Evolutionary conservation across 2,888 invertebrate species (phyloP).

Genomic region (Rhabditoides inermis): DNA sequence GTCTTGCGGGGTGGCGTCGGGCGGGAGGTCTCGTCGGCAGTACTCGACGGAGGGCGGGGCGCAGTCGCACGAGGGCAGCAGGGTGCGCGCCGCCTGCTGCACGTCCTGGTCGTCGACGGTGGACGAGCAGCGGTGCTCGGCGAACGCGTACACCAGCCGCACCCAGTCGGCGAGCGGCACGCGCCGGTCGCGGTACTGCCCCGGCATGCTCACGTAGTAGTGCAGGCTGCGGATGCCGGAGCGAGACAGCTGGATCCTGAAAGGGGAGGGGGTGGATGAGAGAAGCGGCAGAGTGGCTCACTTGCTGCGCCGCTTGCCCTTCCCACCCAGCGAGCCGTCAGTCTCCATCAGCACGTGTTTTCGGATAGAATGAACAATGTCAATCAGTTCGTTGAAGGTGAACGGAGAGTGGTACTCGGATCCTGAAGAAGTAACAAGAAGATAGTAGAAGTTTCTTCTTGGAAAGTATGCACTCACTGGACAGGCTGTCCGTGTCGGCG

Average conservation of each 20-base stretch:
- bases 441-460: too few species aligned
- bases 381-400: conserved; percentile 8
- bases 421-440: neutral
- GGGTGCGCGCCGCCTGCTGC: conserved; percentile 17
- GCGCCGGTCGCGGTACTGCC: conserved; percentile 1
- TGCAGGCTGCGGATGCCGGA: conserved; percentile 13
- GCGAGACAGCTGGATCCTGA: conserved; percentile 9
- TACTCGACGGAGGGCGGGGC: conserved; percentile 13
- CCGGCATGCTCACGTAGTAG: conserved; percentile 7
- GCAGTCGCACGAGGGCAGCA: conserved; percentile 11
- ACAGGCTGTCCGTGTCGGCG: conserved; percentile 1
- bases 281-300: neutral
- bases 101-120: conserved; percentile 17
- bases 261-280: neutral
- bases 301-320: neutral
- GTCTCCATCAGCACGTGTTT: conserved; percentile 6
- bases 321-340: conserved; percentile 5
- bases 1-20: conserved; percentile 6
- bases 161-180: conserved; percentile 22
- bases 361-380: conserved; percentile 8
- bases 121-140: conserved; percentile 17
- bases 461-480: neutral
- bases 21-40: conserved; percentile 8
- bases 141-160: conserved; percentile 15
- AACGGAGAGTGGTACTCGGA: neutral